Evolutionary conservation across 2,888 invertebrate species (phyloP).

Genomic region (Parnassius orleans): DNA sequence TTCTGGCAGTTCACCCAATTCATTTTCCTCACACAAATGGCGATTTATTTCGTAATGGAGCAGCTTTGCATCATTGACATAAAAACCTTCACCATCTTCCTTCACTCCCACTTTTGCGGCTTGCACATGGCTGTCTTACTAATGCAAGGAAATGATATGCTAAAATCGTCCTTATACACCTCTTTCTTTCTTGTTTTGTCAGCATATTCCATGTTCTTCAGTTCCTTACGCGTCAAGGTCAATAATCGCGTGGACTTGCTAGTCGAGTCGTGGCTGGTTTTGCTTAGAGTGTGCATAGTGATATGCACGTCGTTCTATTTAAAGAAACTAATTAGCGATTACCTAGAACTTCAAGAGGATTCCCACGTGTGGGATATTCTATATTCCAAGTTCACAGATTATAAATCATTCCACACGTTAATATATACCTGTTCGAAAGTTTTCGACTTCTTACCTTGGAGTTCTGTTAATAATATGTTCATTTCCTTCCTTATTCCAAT

Average conservation of each 20-base stretch:
- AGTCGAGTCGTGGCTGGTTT: slow-evolving; percentile 52
- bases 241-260: slow-evolving; percentile 50
- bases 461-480: slow-evolving; percentile 72
- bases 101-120: slow-evolving; percentile 70
- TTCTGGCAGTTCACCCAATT: slow-evolving; percentile 93
- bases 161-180: slow-evolving; percentile 73
- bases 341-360: slow-evolving; percentile 72
- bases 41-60: slow-evolving; percentile 86
- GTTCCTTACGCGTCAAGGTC: slow-evolving; percentile 55
- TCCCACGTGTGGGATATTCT: slow-evolving; percentile 87
- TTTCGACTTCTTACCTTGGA: slow-evolving; percentile 85
- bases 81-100: slow-evolving; percentile 55
- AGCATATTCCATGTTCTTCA: slow-evolving; percentile 57
- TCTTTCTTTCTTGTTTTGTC: slow-evolving; percentile 68
- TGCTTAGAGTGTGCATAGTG: slow-evolving; percentile 48
- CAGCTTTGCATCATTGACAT: slow-evolving; percentile 77
- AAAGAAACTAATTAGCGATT: slow-evolving; percentile 61
- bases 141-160: slow-evolving; percentile 70
- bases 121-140: slow-evolving; percentile 63
- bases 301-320: slow-evolving; percentile 53
- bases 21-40: slow-evolving; percentile 87
- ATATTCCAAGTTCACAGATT: slow-evolving; percentile 83
- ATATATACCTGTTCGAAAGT: slow-evolving; percentile 89
- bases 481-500: slow-evolving; percentile 82
- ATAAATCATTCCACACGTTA: slow-evolving; percentile 86